Evolutionary conservation across 2,888 invertebrate genomes (phyloP), one percentile per base, ranked within the genome.

Genomic region (Mythimna albipuncta): DNA sequence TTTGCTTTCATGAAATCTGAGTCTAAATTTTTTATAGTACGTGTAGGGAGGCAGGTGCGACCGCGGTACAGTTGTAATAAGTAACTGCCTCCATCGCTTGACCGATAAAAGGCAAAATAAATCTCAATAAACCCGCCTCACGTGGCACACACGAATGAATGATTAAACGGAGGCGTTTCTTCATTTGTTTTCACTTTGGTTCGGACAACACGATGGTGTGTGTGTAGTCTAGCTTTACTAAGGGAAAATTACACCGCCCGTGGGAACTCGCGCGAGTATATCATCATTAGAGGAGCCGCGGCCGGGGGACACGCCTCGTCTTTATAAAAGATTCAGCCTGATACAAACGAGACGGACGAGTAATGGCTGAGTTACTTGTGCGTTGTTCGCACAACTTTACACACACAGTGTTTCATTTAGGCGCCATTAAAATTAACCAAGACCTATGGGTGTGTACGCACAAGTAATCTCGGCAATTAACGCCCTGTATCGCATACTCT

Each of bases 151-250:
- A 88, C 87, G 90, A 93, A 94, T 95, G 95, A 95, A 95, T 95
- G 94, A 95, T 96, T 96, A 95, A 95, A 92, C 92, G 91, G 88
- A 90, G 91, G 91, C 91, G 91, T 92, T 91, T 91, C 92, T 94
- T 94, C 92, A 95, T 95, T 95, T 94, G 95, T 95, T 95, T 95
- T 95, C 94, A 95, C 94, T 94, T 94, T 93, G 89, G 93, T 89
- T 89, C 87, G 91, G 90, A 92, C 93, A 91, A 92, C 89, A 92
- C 89, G 89, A 88, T 89, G 90, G 89, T 88, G 89, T 90, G 85
- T 85, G 89, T 90, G 90, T 91, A 82, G 87, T 77, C 80, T 88
- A 85, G 87, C 85, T 86, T 82, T 84, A 91, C 92, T 94, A 94
- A 95, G 93, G 93, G 94, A 94, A 93, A 95, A 94, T 94, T 95